Evolutionary conservation across 2,888 invertebrate genomes (phyloP).

Genomic region (Heliconius aoede): DNA sequence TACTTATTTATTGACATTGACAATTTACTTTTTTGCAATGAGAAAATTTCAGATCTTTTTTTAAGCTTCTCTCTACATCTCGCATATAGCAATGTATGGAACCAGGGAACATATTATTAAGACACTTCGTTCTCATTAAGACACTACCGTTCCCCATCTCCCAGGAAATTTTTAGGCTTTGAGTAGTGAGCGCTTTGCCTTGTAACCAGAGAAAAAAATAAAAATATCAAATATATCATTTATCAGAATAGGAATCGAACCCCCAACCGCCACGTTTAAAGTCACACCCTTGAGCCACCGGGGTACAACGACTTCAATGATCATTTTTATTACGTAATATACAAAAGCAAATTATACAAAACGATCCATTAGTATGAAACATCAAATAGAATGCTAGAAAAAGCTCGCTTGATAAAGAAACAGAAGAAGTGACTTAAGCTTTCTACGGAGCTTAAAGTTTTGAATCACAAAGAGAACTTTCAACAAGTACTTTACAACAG

Average conservation of each 20-base stretch:
- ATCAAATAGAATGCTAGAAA: background rate
- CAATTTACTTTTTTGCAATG: too few relatives aligned
- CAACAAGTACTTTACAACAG: slow-evolving; percentile 31
- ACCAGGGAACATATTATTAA: too few relatives aligned
- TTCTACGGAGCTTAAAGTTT: slow-evolving; percentile 37
- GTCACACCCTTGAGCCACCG: background rate
- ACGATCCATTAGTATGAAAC: background rate
- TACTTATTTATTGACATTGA: background rate
- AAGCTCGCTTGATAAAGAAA: slow-evolving; percentile 17
- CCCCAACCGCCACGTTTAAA: background rate
- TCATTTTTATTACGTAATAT: background rate
- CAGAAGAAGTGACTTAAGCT: slow-evolving; percentile 31
- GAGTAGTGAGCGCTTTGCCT: background rate
- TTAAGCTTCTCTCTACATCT: too few relatives aligned
- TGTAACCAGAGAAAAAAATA: background rate
- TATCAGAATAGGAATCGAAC: background rate
- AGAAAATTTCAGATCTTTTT: too few relatives aligned
- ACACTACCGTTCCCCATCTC: too few relatives aligned
- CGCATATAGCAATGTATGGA: too few relatives aligned
- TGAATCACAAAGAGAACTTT: slow-evolving; percentile 39
- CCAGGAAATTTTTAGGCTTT: background rate
- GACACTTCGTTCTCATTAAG: too few relatives aligned
- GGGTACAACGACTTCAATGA: background rate
- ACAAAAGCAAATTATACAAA: background rate
- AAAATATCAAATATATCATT: background rate